Evolutionary conservation across 2,888 invertebrate species (phyloP).

Genomic region (Drosophila nigritarsus): DNA sequence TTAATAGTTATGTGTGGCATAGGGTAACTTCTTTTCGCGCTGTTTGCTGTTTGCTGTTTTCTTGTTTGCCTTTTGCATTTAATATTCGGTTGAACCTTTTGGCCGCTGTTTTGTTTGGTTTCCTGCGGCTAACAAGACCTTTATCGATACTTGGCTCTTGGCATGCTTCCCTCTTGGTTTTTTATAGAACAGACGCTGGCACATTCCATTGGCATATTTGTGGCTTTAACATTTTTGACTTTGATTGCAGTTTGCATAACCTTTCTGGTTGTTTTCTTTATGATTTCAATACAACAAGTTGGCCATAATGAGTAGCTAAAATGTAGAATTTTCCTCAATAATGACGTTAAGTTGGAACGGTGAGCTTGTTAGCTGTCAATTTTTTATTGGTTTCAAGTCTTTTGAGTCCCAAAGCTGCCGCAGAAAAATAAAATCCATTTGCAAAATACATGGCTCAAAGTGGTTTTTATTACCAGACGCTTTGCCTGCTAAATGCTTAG

Average conservation of each 20-base stretch:
- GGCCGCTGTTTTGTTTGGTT: conserved; percentile 39
- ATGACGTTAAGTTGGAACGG: conserved; percentile 23
- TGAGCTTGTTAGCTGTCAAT: conserved; percentile 26
- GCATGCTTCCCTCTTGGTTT: conserved; percentile 45
- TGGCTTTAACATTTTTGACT: conserved; percentile 43
- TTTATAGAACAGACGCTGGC: conserved; percentile 27
- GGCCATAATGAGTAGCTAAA: conserved; percentile 57
- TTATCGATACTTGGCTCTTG: conserved; percentile 67
- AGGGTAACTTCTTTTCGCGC: conserved; percentile 30
- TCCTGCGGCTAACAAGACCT: conserved; percentile 67
- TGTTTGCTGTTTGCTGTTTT: background rate
- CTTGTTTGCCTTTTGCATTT: conserved; percentile 15
- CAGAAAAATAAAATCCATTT: conserved; percentile 43
- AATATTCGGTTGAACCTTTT: conserved; percentile 64
- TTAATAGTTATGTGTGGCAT: background rate
- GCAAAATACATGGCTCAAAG: conserved; percentile 31
- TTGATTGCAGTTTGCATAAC: conserved; percentile 50
- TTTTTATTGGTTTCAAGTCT: conserved; percentile 24
- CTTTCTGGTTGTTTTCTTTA: conserved; percentile 20
- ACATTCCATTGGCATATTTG: conserved; percentile 20
- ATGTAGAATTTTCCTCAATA: conserved; percentile 2
- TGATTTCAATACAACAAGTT: conserved; percentile 45
- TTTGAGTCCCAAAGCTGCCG: conserved; percentile 16
- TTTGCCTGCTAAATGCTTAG: conserved; percentile 44
- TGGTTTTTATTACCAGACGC: conserved; percentile 23